A percentile compares a stretch with the other conserved stretches of the same genome.
phyloP scores from a whole-genome alignment of 92 coral and sea anemone genomes.

The Actinernus sp. region DNA sequence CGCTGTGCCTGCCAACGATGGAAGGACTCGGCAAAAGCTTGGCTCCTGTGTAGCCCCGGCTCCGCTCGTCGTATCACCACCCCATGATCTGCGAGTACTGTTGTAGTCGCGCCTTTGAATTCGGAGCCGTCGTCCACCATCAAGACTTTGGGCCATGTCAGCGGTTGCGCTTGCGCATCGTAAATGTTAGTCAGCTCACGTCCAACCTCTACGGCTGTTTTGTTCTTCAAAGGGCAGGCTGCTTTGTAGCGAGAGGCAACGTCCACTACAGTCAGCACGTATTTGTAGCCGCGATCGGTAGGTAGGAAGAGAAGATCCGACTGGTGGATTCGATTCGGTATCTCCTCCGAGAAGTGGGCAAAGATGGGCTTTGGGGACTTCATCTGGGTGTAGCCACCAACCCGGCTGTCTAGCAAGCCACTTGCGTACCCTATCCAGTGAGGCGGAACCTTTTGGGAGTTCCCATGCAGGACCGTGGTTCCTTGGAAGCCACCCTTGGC shows the following conservation, averaged over 20 bases:
- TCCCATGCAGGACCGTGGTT: too few relatives aligned
- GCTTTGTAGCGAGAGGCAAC: conserved; percentile 20
- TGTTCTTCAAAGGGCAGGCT: conserved; percentile 15
- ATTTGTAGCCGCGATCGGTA: too few relatives aligned
- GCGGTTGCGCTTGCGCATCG: too few relatives aligned
- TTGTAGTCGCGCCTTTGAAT: conserved; percentile 13
- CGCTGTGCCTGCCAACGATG: conserved; percentile 18
- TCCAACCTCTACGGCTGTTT: conserved; percentile 13
- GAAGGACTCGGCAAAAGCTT: conserved; percentile 11
- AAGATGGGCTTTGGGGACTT: conserved; percentile 11
- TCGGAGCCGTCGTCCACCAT: conserved; percentile 11
- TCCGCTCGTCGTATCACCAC: not conserved
- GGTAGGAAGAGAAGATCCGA: too few relatives aligned
- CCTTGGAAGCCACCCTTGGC: too few relatives aligned
- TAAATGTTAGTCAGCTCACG: too few relatives aligned
- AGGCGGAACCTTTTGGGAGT: too few relatives aligned
- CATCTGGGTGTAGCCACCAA: too few relatives aligned
- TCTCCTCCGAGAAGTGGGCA: too few relatives aligned
- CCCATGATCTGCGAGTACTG: not conserved
- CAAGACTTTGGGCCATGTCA: conserved; percentile 17
- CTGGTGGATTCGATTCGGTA: too few relatives aligned
- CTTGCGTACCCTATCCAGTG: too few relatives aligned
- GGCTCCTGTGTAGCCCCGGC: conserved; percentile 5
- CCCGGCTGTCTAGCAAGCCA: too few relatives aligned
- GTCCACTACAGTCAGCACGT: conserved; percentile 17